These are phyloP conservation scores for Nephrotoma appendiculata DNA, from an alignment of 2,888 invertebrate genomes.

Conservation along the genomic window DNA sequence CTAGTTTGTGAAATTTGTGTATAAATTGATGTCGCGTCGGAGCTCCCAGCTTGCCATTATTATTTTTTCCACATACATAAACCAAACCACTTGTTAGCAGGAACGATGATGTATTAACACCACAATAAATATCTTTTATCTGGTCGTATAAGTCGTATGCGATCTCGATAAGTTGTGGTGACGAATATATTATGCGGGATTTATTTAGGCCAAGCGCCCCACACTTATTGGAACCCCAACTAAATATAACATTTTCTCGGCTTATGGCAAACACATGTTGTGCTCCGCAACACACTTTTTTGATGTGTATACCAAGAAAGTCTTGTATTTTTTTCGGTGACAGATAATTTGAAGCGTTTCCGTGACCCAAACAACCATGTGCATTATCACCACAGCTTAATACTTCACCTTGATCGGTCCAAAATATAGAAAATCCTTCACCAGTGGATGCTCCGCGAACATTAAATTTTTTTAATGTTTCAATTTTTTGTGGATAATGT, in stretches of 20 bases:
- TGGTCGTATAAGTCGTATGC: background rate
- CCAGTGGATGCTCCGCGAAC: constrained; percentile 43
- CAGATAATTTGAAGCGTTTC: constrained; percentile 37
- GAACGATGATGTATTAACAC: constrained; percentile 44
- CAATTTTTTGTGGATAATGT: constrained; percentile 41
- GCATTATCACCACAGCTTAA: constrained; percentile 52
- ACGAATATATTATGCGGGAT: background rate
- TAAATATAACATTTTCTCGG: constrained; percentile 43
- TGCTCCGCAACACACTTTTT: constrained; percentile 42
- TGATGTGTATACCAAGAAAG: constrained; percentile 41
- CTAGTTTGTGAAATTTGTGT: constrained; percentile 23
- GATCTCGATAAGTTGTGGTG: background rate
- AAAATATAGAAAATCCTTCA: constrained; percentile 49
- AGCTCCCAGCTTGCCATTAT: constrained; percentile 45
- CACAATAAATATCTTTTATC: constrained; percentile 38
- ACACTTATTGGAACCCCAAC: constrained; percentile 46
- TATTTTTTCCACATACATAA: constrained; percentile 47
- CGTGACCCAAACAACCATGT: constrained; percentile 48
- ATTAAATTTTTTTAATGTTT: constrained; percentile 43
- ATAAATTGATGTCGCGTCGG: background rate
- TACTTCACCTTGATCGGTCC: constrained; percentile 50
- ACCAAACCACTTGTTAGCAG: constrained; percentile 43
- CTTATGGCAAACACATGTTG: constrained; percentile 49
- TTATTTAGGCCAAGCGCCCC: constrained; percentile 40
- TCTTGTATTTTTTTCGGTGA: constrained; percentile 40